Percentiles rank a stretch among this genome's conserved stretches.
These are phyloP conservation scores for Brachypteracias leptosomus DNA, from an alignment of 2,113 vertebrate species.

Conservation along the genomic window DNA sequence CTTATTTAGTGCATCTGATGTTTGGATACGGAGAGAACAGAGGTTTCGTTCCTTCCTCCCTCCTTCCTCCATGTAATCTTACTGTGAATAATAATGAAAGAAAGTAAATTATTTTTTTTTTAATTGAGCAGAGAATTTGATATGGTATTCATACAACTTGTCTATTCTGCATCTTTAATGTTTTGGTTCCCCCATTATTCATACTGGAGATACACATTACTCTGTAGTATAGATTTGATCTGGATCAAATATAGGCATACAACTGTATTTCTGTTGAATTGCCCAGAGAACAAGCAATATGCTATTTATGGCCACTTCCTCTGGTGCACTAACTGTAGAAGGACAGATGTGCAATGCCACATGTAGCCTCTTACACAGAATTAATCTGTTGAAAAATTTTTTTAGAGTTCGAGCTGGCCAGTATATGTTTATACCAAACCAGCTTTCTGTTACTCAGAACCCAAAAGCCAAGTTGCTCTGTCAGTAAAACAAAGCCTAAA, in stretches of 20 bases:
- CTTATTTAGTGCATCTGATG: neutral
- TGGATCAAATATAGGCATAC: neutral
- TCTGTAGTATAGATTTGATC: neutral
- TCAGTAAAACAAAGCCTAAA: neutral
- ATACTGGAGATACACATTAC: neutral
- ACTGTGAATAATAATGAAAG: neutral
- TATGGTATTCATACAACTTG: neutral
- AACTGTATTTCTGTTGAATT: neutral
- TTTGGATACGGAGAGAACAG: neutral
- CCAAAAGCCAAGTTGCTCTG: neutral
- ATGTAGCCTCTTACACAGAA: neutral
- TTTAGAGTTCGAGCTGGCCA: neutral
- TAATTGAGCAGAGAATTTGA: neutral
- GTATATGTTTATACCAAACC: neutral
- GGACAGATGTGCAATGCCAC: neutral
- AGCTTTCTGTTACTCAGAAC: neutral
- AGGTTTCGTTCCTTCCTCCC: fast-evolving
- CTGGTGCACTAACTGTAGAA: neutral
- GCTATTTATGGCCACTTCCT: neutral
- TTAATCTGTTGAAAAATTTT: neutral
- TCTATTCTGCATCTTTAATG: neutral
- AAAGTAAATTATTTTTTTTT: neutral
- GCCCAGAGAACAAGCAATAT: neutral
- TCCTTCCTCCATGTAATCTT: neutral
- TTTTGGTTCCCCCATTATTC: neutral